A percentile compares a stretch with the other conserved stretches of the same genome.
These are phyloP conservation scores for Apeltes quadracus DNA, from an alignment of 2,113 vertebrate species.

Conservation along the genomic window DNA sequence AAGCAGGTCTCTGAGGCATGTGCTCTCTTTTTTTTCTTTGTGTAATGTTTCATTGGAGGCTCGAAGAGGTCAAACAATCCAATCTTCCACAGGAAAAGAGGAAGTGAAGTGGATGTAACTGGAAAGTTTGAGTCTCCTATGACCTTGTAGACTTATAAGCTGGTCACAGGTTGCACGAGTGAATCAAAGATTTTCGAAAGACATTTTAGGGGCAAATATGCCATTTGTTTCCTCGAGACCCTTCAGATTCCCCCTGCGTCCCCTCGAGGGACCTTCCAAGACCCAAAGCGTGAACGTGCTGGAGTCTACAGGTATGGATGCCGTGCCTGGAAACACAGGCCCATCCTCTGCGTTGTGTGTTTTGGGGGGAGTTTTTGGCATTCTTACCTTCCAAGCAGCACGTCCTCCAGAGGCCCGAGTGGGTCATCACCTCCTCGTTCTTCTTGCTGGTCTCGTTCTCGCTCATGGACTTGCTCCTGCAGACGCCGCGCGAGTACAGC, in stretches of 20 bases:
- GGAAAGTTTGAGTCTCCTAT: background rate
- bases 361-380: no score
- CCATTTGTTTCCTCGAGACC: background rate
- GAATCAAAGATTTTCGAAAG: background rate
- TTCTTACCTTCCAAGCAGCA: conserved; percentile 98
- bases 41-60: background rate
- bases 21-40: no score
- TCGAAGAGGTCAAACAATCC: background rate
- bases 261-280: background rate
- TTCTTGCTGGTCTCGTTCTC: conserved; percentile 99
- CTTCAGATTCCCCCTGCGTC: background rate
- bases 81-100: background rate
- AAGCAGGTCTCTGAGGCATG: no score
- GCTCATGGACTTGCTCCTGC: conserved; percentile 94
- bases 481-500: conserved; percentile 99
- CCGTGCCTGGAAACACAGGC: no score
- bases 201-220: background rate
- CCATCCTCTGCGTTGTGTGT: no score
- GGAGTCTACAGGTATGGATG: background rate
- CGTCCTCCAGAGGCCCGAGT: conserved; percentile 99
- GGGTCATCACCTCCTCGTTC: conserved; percentile 99
- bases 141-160: background rate
- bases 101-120: background rate
- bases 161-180: background rate
- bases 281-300: background rate